A percentile compares a stretch with the other conserved stretches of the same genome.
Evolutionary conservation across 2,888 invertebrate genomes (phyloP).

Genomic region (Serripes groenlandicus): DNA sequence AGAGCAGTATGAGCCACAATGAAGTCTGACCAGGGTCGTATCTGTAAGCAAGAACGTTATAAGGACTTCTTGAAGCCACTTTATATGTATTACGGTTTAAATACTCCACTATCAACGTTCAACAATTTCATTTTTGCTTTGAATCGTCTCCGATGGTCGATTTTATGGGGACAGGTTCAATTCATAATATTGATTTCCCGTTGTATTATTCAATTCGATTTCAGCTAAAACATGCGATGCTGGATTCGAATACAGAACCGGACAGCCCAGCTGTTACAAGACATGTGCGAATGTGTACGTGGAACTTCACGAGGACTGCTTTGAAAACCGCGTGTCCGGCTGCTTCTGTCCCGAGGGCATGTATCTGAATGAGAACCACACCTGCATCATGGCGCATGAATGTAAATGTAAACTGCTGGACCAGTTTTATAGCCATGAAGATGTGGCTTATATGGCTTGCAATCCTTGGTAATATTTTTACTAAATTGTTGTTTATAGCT

Average conservation of each 20-base stretch:
- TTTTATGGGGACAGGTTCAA: no score
- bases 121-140: no score
- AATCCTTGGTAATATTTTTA: conserved; percentile 75
- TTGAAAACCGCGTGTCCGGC: conserved; percentile 89
- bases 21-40: no score
- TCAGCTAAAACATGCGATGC: conserved; percentile 59
- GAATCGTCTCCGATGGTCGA: no score
- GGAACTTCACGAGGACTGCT: conserved; percentile 58
- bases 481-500: neutral
- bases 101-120: no score
- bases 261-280: conserved; percentile 56
- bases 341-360: conserved; percentile 94
- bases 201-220: neutral
- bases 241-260: conserved; percentile 55
- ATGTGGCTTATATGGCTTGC: conserved; percentile 71
- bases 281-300: conserved; percentile 57
- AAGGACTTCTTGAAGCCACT: no score
- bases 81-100: no score
- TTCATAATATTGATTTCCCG: no score
- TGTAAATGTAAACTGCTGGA: conserved; percentile 76
- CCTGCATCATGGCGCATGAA: conserved; percentile 71
- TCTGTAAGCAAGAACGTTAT: no score
- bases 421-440: conserved; percentile 67
- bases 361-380: conserved; percentile 83
- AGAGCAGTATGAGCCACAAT: no score